phyloP scores from a whole-genome alignment of 2,797 vertebrate genomes.

The Uromys caudimaculatus region DNA sequence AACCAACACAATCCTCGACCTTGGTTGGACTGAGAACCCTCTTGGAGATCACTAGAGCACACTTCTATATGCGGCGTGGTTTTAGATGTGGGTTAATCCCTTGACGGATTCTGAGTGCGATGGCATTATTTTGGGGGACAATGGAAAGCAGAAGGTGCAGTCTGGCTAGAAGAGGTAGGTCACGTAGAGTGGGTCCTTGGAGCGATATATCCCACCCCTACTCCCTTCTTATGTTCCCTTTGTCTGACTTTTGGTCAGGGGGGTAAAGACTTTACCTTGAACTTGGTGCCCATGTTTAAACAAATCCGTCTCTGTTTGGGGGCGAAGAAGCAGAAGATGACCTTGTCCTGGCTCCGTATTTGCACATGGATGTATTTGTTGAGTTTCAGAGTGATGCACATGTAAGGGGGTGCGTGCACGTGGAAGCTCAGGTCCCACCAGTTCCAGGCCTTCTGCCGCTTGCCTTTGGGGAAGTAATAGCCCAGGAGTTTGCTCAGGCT shows the following conservation, averaged over 20 bases:
- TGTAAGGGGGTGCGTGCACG: conserved; percentile 16
- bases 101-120: background rate
- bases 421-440: conserved; percentile 75
- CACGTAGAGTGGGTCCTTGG: no score
- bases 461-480: conserved; percentile 68
- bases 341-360: conserved; percentile 60
- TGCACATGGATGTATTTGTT: conserved; percentile 64
- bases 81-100: background rate
- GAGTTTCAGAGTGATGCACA: conserved; percentile 65
- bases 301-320: background rate
- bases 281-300: conserved; percentile 79
- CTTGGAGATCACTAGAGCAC: background rate
- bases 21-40: background rate
- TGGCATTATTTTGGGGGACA: background rate
- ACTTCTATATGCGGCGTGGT: background rate
- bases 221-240: background rate
- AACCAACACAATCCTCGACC: background rate
- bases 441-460: conserved; percentile 73
- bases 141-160: background rate
- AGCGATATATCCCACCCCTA: background rate
- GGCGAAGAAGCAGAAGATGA: conserved; percentile 50
- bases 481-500: conserved; percentile 70
- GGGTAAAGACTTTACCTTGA: conserved; percentile 60
- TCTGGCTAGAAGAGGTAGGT: no score
- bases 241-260: background rate